Evolutionary conservation across 2,113 vertebrate species (phyloP).

Genomic region (Salvator merianae): DNA sequence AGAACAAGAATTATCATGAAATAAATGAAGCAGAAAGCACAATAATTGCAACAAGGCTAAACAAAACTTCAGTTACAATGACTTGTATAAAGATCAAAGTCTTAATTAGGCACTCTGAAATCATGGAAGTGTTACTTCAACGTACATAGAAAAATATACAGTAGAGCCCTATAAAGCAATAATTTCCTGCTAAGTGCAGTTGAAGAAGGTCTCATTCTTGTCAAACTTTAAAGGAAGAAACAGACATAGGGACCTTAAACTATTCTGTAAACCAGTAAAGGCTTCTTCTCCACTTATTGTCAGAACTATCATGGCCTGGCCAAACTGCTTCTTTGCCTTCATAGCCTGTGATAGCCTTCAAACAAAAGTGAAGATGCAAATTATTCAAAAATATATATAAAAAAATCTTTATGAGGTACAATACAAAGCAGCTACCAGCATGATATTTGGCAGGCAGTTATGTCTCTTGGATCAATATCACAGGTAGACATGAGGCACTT

Average conservation of each 20-base stretch:
- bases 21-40: conserved; percentile 1
- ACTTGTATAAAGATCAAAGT: conserved; percentile 16
- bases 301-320: too few relatives aligned
- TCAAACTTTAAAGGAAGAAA: background rate
- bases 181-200: background rate
- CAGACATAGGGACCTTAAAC: background rate
- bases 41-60: conserved; percentile 20
- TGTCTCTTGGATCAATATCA: too few relatives aligned
- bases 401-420: too few relatives aligned
- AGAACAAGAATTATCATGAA: background rate
- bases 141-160: background rate
- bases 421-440: too few relatives aligned
- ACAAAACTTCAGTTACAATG: background rate
- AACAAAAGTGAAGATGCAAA: too few relatives aligned
- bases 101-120: conserved; percentile 5
- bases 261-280: background rate
- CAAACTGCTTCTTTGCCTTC: too few relatives aligned
- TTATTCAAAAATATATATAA: too few relatives aligned
- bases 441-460: too few relatives aligned
- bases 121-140: conserved; percentile 11
- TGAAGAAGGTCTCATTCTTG: background rate
- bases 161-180: background rate
- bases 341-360: too few relatives aligned
- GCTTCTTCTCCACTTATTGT: background rate
- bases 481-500: too few relatives aligned